These are phyloP conservation scores for Rhinopomastus cyanomelas DNA, from an alignment of 2,113 vertebrate species.

Conservation along the genomic window DNA sequence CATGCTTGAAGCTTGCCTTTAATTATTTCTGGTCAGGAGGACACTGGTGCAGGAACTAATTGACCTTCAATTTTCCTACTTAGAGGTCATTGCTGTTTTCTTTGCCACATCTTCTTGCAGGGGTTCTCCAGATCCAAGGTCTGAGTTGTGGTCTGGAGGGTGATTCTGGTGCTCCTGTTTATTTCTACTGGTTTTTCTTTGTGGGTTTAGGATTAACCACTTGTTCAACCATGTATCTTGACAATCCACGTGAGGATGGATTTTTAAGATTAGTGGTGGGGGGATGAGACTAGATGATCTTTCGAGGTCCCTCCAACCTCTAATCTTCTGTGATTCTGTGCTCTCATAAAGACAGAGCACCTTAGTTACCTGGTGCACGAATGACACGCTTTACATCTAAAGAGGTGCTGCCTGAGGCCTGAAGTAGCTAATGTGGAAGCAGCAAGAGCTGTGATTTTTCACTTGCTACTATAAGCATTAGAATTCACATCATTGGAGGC, in stretches of 20 bases:
- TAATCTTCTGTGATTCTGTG: no score
- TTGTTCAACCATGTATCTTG: neutral
- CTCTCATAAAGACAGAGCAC: neutral
- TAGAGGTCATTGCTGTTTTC: slow-evolving; percentile 1
- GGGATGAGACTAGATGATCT: no score
- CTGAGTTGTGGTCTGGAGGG: neutral
- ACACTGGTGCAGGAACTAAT: neutral
- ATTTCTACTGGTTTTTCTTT: neutral
- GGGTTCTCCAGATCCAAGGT: neutral
- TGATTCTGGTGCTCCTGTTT: neutral
- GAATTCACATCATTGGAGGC: neutral
- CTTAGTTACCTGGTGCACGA: neutral
- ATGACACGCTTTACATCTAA: neutral
- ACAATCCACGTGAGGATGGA: neutral
- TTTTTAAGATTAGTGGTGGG: slow-evolving; percentile 1
- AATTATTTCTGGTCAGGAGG: slow-evolving; percentile 13
- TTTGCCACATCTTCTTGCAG: neutral
- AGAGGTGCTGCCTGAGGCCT: neutral
- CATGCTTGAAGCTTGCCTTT: neutral
- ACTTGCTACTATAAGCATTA: neutral
- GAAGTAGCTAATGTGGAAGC: neutral
- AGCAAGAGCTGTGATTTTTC: neutral
- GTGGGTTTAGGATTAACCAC: neutral
- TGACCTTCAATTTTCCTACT: slow-evolving; percentile 3
- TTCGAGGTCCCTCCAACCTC: no score